A percentile compares a stretch with the other conserved stretches of the same genome.
phyloP scores from a whole-genome alignment of 2,888 invertebrate species.

The Drosophila trichaetosa region DNA sequence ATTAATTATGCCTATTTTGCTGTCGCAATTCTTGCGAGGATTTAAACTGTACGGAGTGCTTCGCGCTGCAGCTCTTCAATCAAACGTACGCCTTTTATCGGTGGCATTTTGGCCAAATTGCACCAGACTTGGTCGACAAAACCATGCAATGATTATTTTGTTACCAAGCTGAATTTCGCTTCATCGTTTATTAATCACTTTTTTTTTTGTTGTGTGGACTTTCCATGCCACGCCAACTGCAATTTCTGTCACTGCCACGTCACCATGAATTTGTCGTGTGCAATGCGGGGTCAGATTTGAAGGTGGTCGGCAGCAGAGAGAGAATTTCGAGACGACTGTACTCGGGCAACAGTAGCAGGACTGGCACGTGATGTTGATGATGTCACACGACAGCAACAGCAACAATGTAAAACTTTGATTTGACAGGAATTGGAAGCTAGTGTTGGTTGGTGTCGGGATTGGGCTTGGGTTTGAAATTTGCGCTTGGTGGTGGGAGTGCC shows the following conservation, averaged over 20 bases:
- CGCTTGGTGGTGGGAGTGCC: neutral
- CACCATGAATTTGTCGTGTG: constrained; percentile 30
- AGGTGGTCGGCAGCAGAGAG: constrained; percentile 8
- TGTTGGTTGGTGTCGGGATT: neutral
- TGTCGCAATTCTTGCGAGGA: constrained; percentile 4
- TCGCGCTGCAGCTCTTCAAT: constrained; percentile 32
- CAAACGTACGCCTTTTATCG: constrained; percentile 34
- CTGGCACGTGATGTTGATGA: constrained; percentile 60
- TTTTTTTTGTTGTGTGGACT: constrained; percentile 22
- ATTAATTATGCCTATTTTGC: constrained; percentile 64
- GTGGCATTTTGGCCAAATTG: constrained; percentile 35
- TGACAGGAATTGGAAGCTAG: constrained; percentile 13
- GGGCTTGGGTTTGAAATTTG: neutral
- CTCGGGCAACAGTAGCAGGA: constrained; percentile 22
- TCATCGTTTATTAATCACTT: neutral
- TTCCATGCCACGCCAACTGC: constrained; percentile 55
- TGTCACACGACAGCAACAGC: constrained; percentile 50
- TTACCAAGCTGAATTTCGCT: constrained; percentile 31
- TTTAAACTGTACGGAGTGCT: constrained; percentile 8
- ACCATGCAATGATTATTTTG: constrained; percentile 64
- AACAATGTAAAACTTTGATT: constrained; percentile 49
- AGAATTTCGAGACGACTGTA: constrained; percentile 44
- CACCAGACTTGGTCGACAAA: constrained; percentile 34
- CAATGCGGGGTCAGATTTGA: constrained; percentile 14
- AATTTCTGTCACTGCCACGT: constrained; percentile 68